Evolutionary conservation across 2,888 invertebrate species (phyloP).

Genomic region (Reticulitermes lucifugus): DNA sequence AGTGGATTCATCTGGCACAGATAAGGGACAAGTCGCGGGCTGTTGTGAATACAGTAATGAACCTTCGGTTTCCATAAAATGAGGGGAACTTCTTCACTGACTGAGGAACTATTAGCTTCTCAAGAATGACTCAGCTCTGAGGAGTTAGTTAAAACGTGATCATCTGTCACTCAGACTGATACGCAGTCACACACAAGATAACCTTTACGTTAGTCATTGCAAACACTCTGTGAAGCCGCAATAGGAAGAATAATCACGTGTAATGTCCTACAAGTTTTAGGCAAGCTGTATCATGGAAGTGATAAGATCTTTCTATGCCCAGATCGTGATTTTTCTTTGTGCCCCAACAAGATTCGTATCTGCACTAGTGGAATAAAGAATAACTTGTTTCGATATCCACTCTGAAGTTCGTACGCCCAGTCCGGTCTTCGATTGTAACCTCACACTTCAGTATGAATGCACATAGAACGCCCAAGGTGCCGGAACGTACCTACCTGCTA

Average conservation of each 20-base stretch:
- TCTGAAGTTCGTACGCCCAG: neutral
- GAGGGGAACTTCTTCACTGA: too few relatives aligned
- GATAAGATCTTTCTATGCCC: neutral
- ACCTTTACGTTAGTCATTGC: neutral
- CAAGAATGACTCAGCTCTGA: too few relatives aligned
- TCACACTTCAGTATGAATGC: neutral
- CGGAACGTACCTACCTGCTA: neutral
- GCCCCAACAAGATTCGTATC: conserved; percentile 7
- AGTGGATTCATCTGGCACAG: too few relatives aligned
- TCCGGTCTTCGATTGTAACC: neutral
- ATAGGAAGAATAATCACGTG: neutral
- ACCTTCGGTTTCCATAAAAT: too few relatives aligned
- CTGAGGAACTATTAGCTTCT: too few relatives aligned
- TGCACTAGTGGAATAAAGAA: neutral
- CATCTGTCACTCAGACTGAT: neutral
- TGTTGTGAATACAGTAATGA: too few relatives aligned
- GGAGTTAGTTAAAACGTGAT: too few relatives aligned
- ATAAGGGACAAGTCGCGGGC: too few relatives aligned
- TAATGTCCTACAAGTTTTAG: neutral
- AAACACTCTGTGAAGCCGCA: neutral
- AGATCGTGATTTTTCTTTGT: neutral
- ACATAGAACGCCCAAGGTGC: neutral
- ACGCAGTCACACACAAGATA: neutral
- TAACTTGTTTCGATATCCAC: conserved; percentile 18
- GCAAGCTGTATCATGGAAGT: neutral